Conservation (phyloP, 2,113 vertebrate species). For the Corythoichthys intestinalis region DNA sequence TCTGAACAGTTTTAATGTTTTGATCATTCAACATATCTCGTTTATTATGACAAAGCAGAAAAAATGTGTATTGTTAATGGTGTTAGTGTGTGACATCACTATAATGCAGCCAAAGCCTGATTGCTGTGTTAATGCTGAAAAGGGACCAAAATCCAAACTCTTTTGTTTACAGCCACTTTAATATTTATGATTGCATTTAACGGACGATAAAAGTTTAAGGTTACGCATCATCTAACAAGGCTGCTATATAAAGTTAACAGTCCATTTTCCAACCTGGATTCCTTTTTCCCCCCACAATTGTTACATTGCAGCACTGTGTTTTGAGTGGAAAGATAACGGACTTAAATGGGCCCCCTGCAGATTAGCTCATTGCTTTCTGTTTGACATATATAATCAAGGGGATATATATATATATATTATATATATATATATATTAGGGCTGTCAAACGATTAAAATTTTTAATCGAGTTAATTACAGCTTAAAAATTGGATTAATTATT, state of each 20-base stretch:
- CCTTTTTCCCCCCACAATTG: conserved; percentile 8
- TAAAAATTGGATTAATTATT: conserved; percentile 18
- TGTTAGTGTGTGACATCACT: too few relatives aligned
- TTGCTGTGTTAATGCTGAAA: not conserved
- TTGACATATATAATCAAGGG: conserved; percentile 65
- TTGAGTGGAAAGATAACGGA: conserved; percentile 63
- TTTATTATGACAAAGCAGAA: too few relatives aligned
- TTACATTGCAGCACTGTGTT: conserved; percentile 44
- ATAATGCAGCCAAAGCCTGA: not conserved
- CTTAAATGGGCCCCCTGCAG: conserved; percentile 65
- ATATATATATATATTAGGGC: too few relatives aligned
- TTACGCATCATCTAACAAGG: not conserved
- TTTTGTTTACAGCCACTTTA: conserved; percentile 1
- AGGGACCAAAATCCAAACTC: conserved; percentile 3
- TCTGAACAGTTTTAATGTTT: too few relatives aligned
- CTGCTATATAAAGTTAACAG: not conserved
- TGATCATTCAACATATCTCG: too few relatives aligned
- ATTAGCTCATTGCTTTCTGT: conserved; percentile 64
- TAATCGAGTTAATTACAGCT: too few relatives aligned
- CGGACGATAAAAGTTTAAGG: conserved; percentile 4
- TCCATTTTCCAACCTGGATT: conserved; percentile 17
- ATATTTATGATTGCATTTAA: conserved; percentile 1
- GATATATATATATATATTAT: too few relatives aligned
- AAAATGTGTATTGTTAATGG: too few relatives aligned
- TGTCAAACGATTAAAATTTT: too few relatives aligned